Evolutionary conservation across 2,888 invertebrate species (phyloP).

Genomic region (Drosophila rellima): DNA sequence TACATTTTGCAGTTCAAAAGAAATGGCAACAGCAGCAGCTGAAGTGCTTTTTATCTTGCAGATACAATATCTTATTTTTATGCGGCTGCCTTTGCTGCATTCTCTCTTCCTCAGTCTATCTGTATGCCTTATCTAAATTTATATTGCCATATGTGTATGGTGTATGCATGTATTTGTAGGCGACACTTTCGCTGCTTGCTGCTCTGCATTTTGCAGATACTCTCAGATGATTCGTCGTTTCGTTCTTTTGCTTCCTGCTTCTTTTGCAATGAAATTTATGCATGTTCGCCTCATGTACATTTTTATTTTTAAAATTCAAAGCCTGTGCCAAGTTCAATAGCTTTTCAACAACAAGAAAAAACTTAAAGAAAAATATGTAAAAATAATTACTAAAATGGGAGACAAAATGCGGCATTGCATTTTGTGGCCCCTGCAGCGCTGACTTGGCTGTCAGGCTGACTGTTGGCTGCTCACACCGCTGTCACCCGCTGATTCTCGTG

Average conservation of each 20-base stretch:
- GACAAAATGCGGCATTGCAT: slow-evolving; percentile 62
- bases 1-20: slow-evolving; percentile 78
- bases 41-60: slow-evolving; percentile 66
- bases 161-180: slow-evolving; percentile 39
- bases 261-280: slow-evolving; percentile 47
- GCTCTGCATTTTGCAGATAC: slow-evolving; percentile 37
- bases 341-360: slow-evolving; percentile 51
- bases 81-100: slow-evolving; percentile 47
- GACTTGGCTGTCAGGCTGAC: slow-evolving; percentile 18
- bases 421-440: slow-evolving; percentile 62
- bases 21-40: slow-evolving; percentile 56
- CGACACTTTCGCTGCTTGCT: slow-evolving; percentile 69
- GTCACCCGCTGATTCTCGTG: slow-evolving; percentile 7
- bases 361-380: slow-evolving; percentile 44
- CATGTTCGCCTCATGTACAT: slow-evolving; percentile 42
- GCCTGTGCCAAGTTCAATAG: slow-evolving; percentile 81
- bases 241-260: slow-evolving; percentile 62
- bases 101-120: slow-evolving; percentile 19
- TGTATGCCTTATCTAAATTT: slow-evolving; percentile 73
- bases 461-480: slow-evolving; percentile 13
- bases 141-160: slow-evolving; percentile 41
- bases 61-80: slow-evolving; percentile 71
- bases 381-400: slow-evolving; percentile 68
- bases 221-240: slow-evolving; percentile 25
- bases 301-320: slow-evolving; percentile 70